Percentiles rank a stretch among this genome's conserved stretches.
phyloP scores from a whole-genome alignment of 2,797 vertebrate genomes.

The Phrynocephalus forsythii region DNA sequence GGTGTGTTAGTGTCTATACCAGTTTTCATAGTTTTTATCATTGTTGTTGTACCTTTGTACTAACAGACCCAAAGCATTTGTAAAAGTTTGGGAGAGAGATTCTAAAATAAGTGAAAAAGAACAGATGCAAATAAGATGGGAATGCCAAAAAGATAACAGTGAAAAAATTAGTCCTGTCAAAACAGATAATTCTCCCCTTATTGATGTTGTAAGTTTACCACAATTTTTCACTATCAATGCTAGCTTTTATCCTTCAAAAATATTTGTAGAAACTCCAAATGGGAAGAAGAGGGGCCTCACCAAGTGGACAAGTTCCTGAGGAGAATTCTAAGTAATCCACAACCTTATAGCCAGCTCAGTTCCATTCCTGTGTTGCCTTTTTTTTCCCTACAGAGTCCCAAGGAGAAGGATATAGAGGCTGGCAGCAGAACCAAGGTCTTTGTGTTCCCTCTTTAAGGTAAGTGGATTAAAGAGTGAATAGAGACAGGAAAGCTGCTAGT shows the following conservation, averaged over 20 bases:
- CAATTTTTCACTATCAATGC: background rate
- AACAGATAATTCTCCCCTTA: background rate
- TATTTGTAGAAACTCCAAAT: background rate
- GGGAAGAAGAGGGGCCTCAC: background rate
- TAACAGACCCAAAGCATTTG: background rate
- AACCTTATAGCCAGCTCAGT: background rate
- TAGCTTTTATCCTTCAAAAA: background rate
- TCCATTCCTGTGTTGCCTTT: background rate
- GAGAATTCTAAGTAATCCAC: conserved; percentile 14
- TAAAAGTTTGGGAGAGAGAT: background rate
- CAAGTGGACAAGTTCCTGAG: background rate
- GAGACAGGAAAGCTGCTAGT: conserved; percentile 17
- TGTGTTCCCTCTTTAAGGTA: conserved; percentile 22
- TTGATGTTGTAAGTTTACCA: background rate
- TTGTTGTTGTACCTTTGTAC: background rate
- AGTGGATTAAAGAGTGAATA: conserved; percentile 21
- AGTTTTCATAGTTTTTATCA: background rate
- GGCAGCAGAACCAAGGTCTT: conserved; percentile 17
- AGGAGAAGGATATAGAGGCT: background rate
- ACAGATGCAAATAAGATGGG: background rate
- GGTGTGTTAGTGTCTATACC: background rate
- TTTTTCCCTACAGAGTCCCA: background rate
- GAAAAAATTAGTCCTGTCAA: background rate
- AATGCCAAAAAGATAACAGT: background rate
- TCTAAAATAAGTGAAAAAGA: background rate